Conservation (phyloP, 2,888 invertebrate species). For the Plebejus argus region DNA sequence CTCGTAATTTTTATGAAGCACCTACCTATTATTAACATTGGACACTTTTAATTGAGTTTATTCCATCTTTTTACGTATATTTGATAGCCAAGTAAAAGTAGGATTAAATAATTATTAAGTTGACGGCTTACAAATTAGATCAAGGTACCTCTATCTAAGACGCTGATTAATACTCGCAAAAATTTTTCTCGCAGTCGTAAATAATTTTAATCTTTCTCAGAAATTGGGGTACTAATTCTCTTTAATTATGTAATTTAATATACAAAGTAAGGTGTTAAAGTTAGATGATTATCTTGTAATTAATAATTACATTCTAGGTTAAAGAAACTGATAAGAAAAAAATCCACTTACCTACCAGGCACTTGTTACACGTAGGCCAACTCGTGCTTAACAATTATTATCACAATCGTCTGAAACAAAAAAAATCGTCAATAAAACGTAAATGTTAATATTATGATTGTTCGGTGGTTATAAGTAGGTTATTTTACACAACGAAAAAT, state of each 20-base stretch:
- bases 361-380: too few species aligned
- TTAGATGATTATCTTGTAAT: background rate
- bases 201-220: background rate
- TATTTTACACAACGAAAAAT: too few species aligned
- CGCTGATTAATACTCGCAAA: background rate
- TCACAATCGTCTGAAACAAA: too few species aligned
- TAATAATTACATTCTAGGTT: background rate
- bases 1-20: too few species aligned
- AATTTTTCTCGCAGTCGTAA: background rate
- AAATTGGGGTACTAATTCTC: background rate
- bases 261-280: background rate
- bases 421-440: too few species aligned
- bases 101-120: background rate
- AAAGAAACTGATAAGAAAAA: background rate
- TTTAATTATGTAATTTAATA: background rate
- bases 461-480: too few species aligned
- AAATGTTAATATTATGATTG: too few species aligned
- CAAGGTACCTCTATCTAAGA: background rate
- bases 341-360: background rate
- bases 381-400: too few species aligned
- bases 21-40: too few species aligned
- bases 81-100: background rate
- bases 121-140: background rate
- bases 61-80: background rate
- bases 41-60: background rate